Conservation (phyloP, 2,888 invertebrate species). For the Myathropa florea region DNA sequence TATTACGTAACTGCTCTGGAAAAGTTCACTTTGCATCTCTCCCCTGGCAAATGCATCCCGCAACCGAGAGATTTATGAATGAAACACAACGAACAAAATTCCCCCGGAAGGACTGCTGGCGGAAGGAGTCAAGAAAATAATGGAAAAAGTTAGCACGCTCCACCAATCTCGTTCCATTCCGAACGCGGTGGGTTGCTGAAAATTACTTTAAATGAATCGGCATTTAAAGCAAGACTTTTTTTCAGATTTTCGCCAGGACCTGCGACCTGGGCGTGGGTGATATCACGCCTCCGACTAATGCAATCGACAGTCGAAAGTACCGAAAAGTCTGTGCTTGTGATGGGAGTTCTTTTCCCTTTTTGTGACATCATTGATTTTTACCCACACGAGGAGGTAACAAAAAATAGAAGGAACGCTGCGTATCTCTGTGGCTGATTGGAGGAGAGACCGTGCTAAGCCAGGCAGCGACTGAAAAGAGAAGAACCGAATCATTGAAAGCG, state of each 20-base stretch:
- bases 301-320: conserved; percentile 29
- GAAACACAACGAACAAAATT: conserved; percentile 38
- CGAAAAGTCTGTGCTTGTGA: conserved; percentile 18
- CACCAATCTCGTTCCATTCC: background rate
- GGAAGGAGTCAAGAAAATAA: conserved; percentile 28
- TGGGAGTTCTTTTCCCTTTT: conserved; percentile 24
- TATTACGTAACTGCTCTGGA: conserved; percentile 59
- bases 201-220: conserved; percentile 6
- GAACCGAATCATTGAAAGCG: conserved; percentile 52
- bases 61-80: conserved; percentile 51
- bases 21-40: conserved; percentile 25
- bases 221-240: background rate
- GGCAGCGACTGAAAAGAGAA: conserved; percentile 1
- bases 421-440: conserved; percentile 12
- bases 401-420: conserved; percentile 26
- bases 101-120: conserved; percentile 33
- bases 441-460: background rate
- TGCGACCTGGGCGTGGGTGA: background rate
- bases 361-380: conserved; percentile 58
- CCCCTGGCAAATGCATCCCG: background rate
- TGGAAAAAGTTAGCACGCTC: conserved; percentile 3
- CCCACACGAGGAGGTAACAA: conserved; percentile 2
- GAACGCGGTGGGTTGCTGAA: too few relatives aligned
- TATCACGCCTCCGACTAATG: background rate
- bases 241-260: too few relatives aligned